A percentile compares a stretch with the other conserved stretches of the same genome.
These are phyloP conservation scores for Sminthurides aquaticus DNA, from an alignment of 2,888 invertebrate genomes.

Conservation along the genomic window DNA sequence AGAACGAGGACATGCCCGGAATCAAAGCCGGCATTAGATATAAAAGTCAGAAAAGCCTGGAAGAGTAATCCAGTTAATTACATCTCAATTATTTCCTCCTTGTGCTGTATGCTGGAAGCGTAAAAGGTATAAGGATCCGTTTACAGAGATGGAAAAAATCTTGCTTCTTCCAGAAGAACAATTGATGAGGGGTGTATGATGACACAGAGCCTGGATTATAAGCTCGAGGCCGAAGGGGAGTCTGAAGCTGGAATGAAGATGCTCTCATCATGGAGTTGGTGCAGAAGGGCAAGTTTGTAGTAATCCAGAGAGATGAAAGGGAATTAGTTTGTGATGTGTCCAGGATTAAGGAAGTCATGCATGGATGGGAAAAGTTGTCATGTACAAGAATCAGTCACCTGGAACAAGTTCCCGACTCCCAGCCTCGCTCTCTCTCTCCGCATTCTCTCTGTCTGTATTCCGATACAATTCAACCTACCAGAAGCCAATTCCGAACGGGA, in stretches of 20 bases:
- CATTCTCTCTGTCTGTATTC: too few species aligned
- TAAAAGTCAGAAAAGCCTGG: too few species aligned
- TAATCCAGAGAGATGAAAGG: slow-evolving; percentile 15
- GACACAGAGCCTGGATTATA: background rate
- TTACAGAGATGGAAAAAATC: too few species aligned
- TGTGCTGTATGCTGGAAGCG: too few species aligned
- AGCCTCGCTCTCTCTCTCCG: too few species aligned
- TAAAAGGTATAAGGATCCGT: background rate
- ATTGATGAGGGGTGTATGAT: too few species aligned
- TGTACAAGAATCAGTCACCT: background rate
- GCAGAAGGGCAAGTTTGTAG: background rate
- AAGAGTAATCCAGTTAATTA: background rate
- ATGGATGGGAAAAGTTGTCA: slow-evolving; percentile 3
- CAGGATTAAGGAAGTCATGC: slow-evolving; percentile 18
- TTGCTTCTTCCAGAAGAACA: too few species aligned
- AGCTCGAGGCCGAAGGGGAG: background rate
- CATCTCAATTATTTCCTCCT: background rate
- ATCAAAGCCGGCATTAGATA: too few species aligned
- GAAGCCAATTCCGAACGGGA: too few species aligned
- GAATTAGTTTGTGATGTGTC: slow-evolving; percentile 15
- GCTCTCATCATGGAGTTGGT: background rate
- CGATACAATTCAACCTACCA: too few species aligned
- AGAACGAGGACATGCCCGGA: too few species aligned
- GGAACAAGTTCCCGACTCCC: too few species aligned
- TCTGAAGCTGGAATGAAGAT: background rate